phyloP scores from a whole-genome alignment of 2,888 invertebrate genomes.

The Drosophila anomalipes region DNA sequence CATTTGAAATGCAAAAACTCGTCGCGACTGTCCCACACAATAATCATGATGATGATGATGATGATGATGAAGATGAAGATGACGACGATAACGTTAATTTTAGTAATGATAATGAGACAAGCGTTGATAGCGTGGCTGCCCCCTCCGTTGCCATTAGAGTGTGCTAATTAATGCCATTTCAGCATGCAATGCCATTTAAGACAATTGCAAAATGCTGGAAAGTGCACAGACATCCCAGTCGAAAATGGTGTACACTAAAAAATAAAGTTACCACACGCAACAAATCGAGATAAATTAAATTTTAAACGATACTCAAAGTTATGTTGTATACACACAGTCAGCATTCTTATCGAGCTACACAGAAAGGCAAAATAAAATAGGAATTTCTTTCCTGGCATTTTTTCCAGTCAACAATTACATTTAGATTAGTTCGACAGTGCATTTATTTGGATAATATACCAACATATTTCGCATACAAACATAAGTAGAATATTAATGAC shows the following conservation, averaged over 20 bases:
- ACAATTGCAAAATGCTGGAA: slow-evolving; percentile 11
- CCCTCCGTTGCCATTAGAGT: slow-evolving; percentile 2
- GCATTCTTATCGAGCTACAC: neutral
- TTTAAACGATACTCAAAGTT: neutral
- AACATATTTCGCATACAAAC: neutral
- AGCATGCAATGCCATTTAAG: slow-evolving; percentile 41
- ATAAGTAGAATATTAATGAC: neutral
- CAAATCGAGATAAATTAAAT: neutral
- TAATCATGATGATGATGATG: slow-evolving; percentile 20
- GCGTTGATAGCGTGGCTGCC: slow-evolving; percentile 5
- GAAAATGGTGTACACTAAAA: neutral
- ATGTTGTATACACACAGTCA: neutral
- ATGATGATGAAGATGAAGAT: slow-evolving; percentile 16
- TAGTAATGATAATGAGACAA: slow-evolving; percentile 22
- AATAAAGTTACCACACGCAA: neutral
- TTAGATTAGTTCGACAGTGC: neutral
- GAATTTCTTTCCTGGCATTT: neutral
- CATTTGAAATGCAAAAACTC: slow-evolving; percentile 45
- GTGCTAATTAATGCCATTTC: slow-evolving; percentile 40
- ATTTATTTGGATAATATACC: neutral
- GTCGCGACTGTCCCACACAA: slow-evolving; percentile 2
- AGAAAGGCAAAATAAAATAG: neutral
- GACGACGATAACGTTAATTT: neutral
- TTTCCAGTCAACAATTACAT: neutral
- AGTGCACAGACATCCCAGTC: neutral